Conservation (phyloP, 1,140 invertebrate genomes). For the Pararge aegeria region DNA sequence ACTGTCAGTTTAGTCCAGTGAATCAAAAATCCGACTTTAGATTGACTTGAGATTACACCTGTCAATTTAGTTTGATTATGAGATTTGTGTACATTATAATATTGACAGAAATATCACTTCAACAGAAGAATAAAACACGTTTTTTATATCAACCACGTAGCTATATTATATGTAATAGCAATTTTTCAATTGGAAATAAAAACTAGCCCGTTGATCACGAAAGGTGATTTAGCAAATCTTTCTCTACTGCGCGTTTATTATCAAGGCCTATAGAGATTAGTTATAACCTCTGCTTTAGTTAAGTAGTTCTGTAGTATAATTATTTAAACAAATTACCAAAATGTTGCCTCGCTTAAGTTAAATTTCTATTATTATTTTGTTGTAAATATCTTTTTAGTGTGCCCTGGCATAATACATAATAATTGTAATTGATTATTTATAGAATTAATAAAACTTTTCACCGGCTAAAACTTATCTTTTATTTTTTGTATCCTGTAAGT, state of each 20-base stretch:
- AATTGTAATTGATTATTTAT: conserved; percentile 55
- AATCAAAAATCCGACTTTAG: too few relatives aligned
- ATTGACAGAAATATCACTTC: too few relatives aligned
- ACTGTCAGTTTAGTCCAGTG: too few relatives aligned
- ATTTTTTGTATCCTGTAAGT: conserved; percentile 30
- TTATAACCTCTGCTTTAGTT: conserved; percentile 45
- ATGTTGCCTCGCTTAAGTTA: conserved; percentile 76
- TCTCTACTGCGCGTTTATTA: not conserved
- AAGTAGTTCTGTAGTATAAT: conserved; percentile 55
- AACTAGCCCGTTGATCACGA: too few relatives aligned
- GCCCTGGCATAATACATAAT: conserved; percentile 74
- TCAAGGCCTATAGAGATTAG: conserved; percentile 15
- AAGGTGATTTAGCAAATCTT: too few relatives aligned
- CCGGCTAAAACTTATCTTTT: conserved; percentile 38
- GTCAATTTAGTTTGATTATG: too few relatives aligned
- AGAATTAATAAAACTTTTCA: conserved; percentile 69
- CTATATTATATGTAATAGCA: too few relatives aligned
- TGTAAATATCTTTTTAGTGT: conserved; percentile 70
- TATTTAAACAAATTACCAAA: conserved; percentile 75
- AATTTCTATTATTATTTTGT: conserved; percentile 49
- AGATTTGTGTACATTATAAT: too few relatives aligned
- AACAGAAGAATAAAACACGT: too few relatives aligned
- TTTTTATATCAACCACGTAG: too few relatives aligned
- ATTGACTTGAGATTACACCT: too few relatives aligned
- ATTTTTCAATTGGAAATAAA: too few relatives aligned